A percentile compares a stretch with the other conserved stretches of the same genome.
phyloP scores from a whole-genome alignment of 2,113 vertebrate genomes.

The Forbesichthys agassizii region DNA sequence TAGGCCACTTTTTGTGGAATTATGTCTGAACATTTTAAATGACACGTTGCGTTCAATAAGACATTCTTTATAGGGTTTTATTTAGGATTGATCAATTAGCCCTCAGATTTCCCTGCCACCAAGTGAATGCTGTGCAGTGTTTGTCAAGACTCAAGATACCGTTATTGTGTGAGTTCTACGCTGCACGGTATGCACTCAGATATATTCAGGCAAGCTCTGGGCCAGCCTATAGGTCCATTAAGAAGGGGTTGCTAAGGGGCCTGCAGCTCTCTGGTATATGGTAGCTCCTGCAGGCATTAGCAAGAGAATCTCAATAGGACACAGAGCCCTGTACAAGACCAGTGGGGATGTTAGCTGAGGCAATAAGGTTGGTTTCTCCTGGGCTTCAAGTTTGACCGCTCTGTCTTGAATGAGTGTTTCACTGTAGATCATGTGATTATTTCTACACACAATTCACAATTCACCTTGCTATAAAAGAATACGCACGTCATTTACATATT shows the following conservation, averaged over 20 bases:
- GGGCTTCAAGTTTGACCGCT: slow-evolving; percentile 36
- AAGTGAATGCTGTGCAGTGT: slow-evolving; percentile 23
- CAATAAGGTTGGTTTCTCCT: slow-evolving; percentile 20
- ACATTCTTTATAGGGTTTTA: too few relatives aligned
- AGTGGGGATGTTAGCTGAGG: slow-evolving; percentile 7
- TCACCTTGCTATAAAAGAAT: too few relatives aligned
- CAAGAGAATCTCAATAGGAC: slow-evolving; percentile 31
- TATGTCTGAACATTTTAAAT: too few relatives aligned
- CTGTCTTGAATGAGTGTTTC: slow-evolving; percentile 25
- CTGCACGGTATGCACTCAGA: neutral
- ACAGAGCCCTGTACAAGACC: slow-evolving; percentile 8
- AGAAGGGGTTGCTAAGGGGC: slow-evolving; percentile 22
- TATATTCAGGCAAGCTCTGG: slow-evolving; percentile 52
- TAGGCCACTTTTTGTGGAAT: too few relatives aligned
- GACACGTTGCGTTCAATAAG: too few relatives aligned
- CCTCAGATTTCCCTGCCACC: slow-evolving; percentile 37
- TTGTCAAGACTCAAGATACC: slow-evolving; percentile 25
- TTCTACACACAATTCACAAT: neutral
- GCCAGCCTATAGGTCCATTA: slow-evolving; percentile 44
- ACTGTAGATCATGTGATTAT: neutral
- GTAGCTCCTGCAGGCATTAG: slow-evolving; percentile 37
- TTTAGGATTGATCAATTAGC: slow-evolving; percentile 36
- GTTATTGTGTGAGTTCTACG: slow-evolving; percentile 46
- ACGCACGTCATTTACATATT: too few relatives aligned
- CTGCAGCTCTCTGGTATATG: slow-evolving; percentile 12